phyloP scores from a whole-genome alignment of 2,113 vertebrate genomes.

The Prochilodus magdalenae region DNA sequence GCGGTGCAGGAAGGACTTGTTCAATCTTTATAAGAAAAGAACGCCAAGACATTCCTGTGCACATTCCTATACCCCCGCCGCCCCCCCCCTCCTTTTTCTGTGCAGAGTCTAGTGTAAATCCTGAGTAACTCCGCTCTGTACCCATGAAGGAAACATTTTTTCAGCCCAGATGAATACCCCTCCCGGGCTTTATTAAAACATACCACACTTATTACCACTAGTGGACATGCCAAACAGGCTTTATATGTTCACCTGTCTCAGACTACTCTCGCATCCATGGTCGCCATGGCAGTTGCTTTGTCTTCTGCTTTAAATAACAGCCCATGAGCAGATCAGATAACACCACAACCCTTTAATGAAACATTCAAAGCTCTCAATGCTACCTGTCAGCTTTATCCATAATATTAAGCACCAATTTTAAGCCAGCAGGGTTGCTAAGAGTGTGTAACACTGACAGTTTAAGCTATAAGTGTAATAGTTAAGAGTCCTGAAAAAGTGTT shows the following conservation, averaged over 20 bases:
- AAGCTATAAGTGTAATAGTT: background rate
- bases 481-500: background rate
- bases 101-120: background rate
- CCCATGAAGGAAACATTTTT: constrained; percentile 3
- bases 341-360: constrained; percentile 21
- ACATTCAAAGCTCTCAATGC: background rate
- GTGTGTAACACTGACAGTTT: background rate
- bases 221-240: background rate
- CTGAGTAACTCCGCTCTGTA: background rate
- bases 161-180: background rate
- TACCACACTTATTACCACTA: background rate
- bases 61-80: background rate
- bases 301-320: constrained; percentile 27
- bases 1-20: background rate
- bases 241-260: background rate
- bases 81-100: background rate
- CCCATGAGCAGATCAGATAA: constrained; percentile 31
- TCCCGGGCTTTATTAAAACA: constrained; percentile 33
- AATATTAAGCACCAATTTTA: background rate
- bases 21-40: background rate
- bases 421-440: background rate
- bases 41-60: constrained; percentile 4
- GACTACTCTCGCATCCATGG: background rate
- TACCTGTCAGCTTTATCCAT: background rate
- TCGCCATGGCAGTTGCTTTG: background rate